Conservation (phyloP, 2,888 invertebrate species). For the Neuroscelio doddi region DNA sequence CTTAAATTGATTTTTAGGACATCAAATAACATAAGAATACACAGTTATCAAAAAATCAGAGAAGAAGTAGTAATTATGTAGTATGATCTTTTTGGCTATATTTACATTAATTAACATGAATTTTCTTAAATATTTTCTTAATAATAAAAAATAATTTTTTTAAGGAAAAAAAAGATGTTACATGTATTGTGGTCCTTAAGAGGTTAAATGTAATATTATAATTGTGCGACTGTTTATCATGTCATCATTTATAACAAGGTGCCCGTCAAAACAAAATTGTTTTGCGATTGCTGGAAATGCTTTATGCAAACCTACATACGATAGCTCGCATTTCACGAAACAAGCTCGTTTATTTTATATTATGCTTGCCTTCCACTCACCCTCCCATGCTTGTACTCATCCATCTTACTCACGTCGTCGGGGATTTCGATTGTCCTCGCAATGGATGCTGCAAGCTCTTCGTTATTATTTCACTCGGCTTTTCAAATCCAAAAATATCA, state of each 20-base stretch:
- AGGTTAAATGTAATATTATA: no score
- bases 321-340: slow-evolving; percentile 39
- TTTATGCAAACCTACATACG: slow-evolving; percentile 42
- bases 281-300: slow-evolving; percentile 35
- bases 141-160: no score
- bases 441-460: slow-evolving; percentile 33
- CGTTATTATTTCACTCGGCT: slow-evolving; percentile 33
- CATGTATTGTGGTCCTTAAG: no score
- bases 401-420: slow-evolving; percentile 38
- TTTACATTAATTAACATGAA: no score
- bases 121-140: no score
- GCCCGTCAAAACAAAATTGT: slow-evolving; percentile 40
- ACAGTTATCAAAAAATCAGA: no score
- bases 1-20: no score
- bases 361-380: slow-evolving; percentile 27
- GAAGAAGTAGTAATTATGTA: no score
- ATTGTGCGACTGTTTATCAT: no score
- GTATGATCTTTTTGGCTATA: no score
- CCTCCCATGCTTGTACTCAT: slow-evolving; percentile 30
- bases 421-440: slow-evolving; percentile 39
- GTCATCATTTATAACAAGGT: slow-evolving; percentile 29
- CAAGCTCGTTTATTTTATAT: slow-evolving; percentile 42
- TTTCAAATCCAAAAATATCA: slow-evolving; percentile 18
- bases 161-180: no score
- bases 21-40: no score